A percentile compares a stretch with the other conserved stretches of the same genome.
Conservation (phyloP, 2,113 vertebrate species). For the Kryptolebias marmoratus region DNA sequence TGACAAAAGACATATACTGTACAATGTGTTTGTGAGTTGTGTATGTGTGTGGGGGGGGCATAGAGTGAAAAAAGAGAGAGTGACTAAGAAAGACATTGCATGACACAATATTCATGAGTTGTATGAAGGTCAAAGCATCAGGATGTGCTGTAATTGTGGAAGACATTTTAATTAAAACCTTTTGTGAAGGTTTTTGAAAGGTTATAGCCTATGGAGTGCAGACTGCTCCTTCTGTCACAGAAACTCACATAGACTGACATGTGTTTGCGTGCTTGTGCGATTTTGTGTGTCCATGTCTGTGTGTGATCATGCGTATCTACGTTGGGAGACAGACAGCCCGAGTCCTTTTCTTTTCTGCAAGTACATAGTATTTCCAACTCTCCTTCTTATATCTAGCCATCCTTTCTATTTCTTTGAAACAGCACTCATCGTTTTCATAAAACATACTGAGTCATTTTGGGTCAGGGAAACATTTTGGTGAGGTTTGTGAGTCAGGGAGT, state of each 20-base stretch:
- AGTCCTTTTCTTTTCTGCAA: slow-evolving; percentile 35
- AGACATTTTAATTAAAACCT: slow-evolving; percentile 80
- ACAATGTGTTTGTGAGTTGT: background rate
- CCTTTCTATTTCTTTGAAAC: background rate
- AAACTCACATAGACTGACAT: slow-evolving; percentile 66
- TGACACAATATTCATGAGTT: slow-evolving; percentile 58
- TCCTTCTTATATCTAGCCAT: background rate
- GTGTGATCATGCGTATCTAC: slow-evolving; percentile 44
- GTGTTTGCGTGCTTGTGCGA: slow-evolving; percentile 32
- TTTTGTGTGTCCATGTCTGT: slow-evolving; percentile 30
- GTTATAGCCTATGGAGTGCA: slow-evolving; percentile 66
- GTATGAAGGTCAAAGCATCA: slow-evolving; percentile 74
- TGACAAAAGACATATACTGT: no score
- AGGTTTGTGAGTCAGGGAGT: slow-evolving; percentile 44
- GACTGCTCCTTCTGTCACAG: slow-evolving; percentile 68
- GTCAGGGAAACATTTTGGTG: slow-evolving; percentile 56
- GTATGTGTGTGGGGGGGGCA: background rate
- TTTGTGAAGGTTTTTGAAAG: slow-evolving; percentile 70
- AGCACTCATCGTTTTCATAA: slow-evolving; percentile 40
- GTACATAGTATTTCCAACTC: slow-evolving; percentile 6
- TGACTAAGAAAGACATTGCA: slow-evolving; percentile 29
- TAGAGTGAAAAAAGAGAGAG: background rate
- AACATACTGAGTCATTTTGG: slow-evolving; percentile 51
- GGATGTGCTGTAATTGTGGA: slow-evolving; percentile 74
- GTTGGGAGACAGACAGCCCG: slow-evolving; percentile 55